Evolutionary conservation across 2,113 vertebrate genomes (phyloP).

Genomic region (Pao palembangensis): DNA sequence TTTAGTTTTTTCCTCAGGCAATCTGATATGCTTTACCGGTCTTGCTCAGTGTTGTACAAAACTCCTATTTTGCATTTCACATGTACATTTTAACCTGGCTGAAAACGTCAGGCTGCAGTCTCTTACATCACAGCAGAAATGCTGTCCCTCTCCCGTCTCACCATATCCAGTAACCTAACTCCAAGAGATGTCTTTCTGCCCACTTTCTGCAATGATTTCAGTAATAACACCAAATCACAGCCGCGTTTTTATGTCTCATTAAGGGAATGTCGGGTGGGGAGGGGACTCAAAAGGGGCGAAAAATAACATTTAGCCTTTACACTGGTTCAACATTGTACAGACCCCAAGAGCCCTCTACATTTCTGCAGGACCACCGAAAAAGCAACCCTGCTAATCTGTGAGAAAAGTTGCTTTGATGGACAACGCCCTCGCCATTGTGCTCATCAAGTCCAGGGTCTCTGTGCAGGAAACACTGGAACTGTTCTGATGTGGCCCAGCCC

Average conservation of each 20-base stretch:
- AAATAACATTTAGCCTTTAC: conserved; percentile 69
- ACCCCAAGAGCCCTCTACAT: conserved; percentile 63
- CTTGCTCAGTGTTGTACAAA: no score
- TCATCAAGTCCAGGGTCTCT: conserved; percentile 55
- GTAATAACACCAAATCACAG: conserved; percentile 45
- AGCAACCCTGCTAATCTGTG: conserved; percentile 65
- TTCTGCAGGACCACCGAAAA: conserved; percentile 79
- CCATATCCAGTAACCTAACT: background rate
- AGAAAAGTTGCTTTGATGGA: conserved; percentile 61
- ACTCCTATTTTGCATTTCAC: no score
- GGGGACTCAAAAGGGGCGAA: conserved; percentile 42
- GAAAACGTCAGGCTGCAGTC: background rate
- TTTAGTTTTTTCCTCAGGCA: background rate
- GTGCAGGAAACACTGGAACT: conserved; percentile 15
- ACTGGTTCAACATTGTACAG: conserved; percentile 69
- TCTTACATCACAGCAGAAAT: conserved; percentile 23
- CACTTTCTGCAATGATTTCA: conserved; percentile 24
- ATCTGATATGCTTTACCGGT: background rate
- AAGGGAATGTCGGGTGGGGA: conserved; percentile 48
- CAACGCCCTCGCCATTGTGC: conserved; percentile 69
- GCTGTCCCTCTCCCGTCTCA: conserved; percentile 1
- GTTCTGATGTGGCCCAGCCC: conserved; percentile 33
- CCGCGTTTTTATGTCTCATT: conserved; percentile 68
- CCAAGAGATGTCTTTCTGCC: conserved; percentile 15
- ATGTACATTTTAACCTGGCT: no score